Evolutionary conservation across 2,113 vertebrate genomes (phyloP), one percentile per base, ranked within the genome.

Genomic region (Dinomys branickii): DNA sequence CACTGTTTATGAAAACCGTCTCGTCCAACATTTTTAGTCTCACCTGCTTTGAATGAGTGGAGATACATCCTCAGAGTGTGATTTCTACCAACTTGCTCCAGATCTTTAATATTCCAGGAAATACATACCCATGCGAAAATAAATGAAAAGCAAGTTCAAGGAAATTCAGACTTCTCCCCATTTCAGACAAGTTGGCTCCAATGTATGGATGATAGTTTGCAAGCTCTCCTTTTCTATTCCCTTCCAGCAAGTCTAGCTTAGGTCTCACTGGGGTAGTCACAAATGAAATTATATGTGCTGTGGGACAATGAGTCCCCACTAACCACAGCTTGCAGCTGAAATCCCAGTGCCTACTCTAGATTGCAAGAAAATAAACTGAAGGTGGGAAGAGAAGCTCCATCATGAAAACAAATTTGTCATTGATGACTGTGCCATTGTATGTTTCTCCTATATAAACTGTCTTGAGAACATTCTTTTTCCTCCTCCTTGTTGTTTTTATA

Each of bases 281-380:
- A 90, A 59, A 87, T 63, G 61, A 90, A 93, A 81, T 89, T 54
- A 61, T 89, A 2, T 58, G 28, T 54, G 17, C 14, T 22, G 33
- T 16, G 59, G 59, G 88, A 75, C 35, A 58, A 38, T 44, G 6
- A 10, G 44, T 75, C 77, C 20, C 13, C 61, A 30, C 38, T 28
- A 35, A 52, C 38, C 50, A 2, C 0, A 17, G 11, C 67, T 78
- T 91, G 73, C 52, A 82, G 90, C 63, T 84, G 56, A 94, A 94
- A 93, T 88, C 38, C 67, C 50, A 41, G 54, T 22, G 69, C 47
- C 83, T 41, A 2, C 83, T 61, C 12, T 5, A 58, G 78, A 38
- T 73, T 91, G 67, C 30, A 84, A 61, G 82, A 85, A 93, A 95
- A 82, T 82, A 78, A 75, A 88, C 20, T 14, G 67, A 90, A 95